These are phyloP conservation scores for Drosophila austrosaltans DNA, from an alignment of 2,888 invertebrate genomes.

Conservation along the genomic window DNA sequence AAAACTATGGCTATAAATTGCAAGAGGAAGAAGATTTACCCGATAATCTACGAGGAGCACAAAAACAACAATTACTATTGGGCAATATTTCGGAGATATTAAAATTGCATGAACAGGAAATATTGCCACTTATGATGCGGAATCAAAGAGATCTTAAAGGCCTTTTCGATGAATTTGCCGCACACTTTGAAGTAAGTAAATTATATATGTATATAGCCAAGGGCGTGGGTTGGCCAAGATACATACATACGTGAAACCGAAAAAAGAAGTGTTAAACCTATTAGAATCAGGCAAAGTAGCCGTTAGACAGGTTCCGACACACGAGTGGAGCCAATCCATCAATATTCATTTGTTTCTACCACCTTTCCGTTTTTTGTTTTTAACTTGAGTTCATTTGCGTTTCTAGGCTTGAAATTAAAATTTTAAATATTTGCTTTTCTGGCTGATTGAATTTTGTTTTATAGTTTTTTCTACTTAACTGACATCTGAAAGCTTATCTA, in stretches of 20 bases:
- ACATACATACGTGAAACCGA: no score
- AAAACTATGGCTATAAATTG: slow-evolving; percentile 76
- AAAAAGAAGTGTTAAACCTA: slow-evolving; percentile 35
- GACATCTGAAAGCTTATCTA: slow-evolving; percentile 40
- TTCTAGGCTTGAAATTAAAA: slow-evolving; percentile 37
- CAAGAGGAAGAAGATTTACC: slow-evolving; percentile 74
- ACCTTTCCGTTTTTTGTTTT: not conserved
- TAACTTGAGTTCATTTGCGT: slow-evolving; percentile 28
- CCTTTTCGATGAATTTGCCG: slow-evolving; percentile 81
- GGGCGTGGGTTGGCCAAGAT: slow-evolving; percentile 23
- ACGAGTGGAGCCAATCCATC: slow-evolving; percentile 49
- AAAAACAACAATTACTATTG: slow-evolving; percentile 86
- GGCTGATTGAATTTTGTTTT: not conserved
- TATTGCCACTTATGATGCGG: slow-evolving; percentile 81
- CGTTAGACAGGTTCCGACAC: slow-evolving; percentile 53
- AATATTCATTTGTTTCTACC: slow-evolving; percentile 33
- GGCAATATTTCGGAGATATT: slow-evolving; percentile 96
- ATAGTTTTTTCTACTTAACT: slow-evolving; percentile 25
- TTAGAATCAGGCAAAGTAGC: slow-evolving; percentile 46
- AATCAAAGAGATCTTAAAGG: slow-evolving; percentile 81
- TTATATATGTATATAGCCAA: no score
- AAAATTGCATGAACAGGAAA: slow-evolving; percentile 88
- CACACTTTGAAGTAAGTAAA: slow-evolving; percentile 80
- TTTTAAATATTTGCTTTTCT: slow-evolving; percentile 53
- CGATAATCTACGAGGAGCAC: slow-evolving; percentile 69